phyloP scores from a whole-genome alignment of 2,797 vertebrate species.

The Aulostomus chinensis region DNA sequence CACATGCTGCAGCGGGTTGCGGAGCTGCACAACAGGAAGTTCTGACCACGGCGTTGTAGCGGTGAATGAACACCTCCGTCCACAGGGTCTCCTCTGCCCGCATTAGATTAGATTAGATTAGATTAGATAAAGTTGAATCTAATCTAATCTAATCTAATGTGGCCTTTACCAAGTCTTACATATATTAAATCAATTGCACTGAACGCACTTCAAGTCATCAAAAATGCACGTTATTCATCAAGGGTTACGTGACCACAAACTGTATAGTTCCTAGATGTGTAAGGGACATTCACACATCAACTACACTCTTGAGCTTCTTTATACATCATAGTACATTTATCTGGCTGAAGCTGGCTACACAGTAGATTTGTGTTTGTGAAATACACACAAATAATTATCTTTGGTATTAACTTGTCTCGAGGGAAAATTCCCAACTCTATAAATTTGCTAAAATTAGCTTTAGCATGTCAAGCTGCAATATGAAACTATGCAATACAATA shows the following conservation, averaged over 20 bases:
- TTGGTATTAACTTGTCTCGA: too few relatives aligned
- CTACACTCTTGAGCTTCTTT: too few relatives aligned
- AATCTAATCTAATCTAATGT: too few relatives aligned
- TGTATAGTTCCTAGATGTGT: conserved; percentile 9
- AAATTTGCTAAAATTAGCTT: neutral
- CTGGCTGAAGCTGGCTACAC: too few relatives aligned
- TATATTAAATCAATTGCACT: conserved; percentile 10
- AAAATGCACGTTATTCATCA: neutral
- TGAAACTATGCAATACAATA: neutral
- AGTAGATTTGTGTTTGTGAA: too few relatives aligned
- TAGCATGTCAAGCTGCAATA: neutral
- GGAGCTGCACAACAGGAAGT: conserved; percentile 72
- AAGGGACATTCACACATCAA: neutral
- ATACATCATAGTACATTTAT: neutral
- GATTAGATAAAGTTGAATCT: too few relatives aligned
- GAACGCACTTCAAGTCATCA: conserved; percentile 20
- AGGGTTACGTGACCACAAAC: neutral
- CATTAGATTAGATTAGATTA: too few relatives aligned
- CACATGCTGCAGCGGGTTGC: conserved; percentile 79
- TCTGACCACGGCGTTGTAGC: conserved; percentile 62
- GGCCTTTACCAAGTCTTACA: conserved; percentile 8
- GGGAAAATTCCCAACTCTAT: too few relatives aligned
- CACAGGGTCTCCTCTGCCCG: conserved; percentile 4
- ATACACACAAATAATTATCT: too few relatives aligned
- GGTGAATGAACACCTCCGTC: neutral